phyloP scores from a whole-genome alignment of 2,113 vertebrate genomes.

The Leuciscus idus region DNA sequence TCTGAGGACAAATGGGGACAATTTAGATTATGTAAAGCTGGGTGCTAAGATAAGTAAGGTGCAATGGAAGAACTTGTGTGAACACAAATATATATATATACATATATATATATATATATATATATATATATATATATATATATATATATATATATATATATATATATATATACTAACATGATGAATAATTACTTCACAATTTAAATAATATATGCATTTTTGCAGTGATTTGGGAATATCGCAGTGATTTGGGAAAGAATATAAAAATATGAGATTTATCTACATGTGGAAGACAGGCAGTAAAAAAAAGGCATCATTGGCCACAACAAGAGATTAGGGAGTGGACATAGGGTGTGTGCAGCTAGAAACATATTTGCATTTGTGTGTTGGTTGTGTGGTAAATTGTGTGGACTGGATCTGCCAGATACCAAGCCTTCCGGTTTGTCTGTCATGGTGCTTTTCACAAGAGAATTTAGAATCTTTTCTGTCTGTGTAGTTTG shows the following conservation, averaged over 20 bases:
- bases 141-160: no score
- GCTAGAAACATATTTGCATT: slow-evolving; percentile 32
- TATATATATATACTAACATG: no score
- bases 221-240: not conserved
- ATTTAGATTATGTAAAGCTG: slow-evolving; percentile 53
- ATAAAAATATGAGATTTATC: not conserved
- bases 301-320: slow-evolving; percentile 51
- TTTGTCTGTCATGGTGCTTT: slow-evolving; percentile 64
- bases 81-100: not conserved
- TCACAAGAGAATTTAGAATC: slow-evolving; percentile 62
- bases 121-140: no score
- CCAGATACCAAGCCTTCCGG: slow-evolving; percentile 53
- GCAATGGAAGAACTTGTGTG: slow-evolving; percentile 5
- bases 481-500: slow-evolving; percentile 44
- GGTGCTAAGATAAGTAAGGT: not conserved
- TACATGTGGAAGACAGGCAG: slow-evolving; percentile 21
- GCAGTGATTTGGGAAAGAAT: not conserved
- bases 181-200: no score
- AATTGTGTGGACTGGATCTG: slow-evolving; percentile 20
- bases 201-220: no score
- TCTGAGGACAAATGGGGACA: slow-evolving; percentile 27
- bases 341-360: slow-evolving; percentile 46
- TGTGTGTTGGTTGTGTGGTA: slow-evolving; percentile 18
- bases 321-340: slow-evolving; percentile 26
- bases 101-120: no score